A percentile compares a stretch with the other conserved stretches of the same genome.
Conservation (phyloP, 2,888 invertebrate genomes). For the Parnassius orleans region DNA sequence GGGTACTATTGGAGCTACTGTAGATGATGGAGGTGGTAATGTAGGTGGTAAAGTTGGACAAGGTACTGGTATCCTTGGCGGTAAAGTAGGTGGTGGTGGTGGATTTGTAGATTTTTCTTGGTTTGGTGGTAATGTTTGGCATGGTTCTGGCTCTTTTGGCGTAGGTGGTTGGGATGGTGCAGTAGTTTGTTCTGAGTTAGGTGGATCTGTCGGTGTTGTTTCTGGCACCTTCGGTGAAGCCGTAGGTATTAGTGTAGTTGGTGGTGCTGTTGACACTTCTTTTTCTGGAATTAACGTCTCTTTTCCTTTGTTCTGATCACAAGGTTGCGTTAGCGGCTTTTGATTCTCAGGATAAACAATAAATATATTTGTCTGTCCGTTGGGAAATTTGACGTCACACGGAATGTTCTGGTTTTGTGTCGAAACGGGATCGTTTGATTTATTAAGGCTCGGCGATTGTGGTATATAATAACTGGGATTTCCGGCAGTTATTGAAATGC, state of each 20-base stretch:
- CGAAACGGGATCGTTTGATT: constrained; percentile 3
- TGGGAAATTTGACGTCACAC: not conserved
- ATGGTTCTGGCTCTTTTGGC: constrained; percentile 6
- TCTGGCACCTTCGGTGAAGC: not conserved
- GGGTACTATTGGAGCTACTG: not conserved
- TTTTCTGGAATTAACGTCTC: not conserved
- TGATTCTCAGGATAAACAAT: constrained; percentile 28
- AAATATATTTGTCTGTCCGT: constrained; percentile 8
- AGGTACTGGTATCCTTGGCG: constrained; percentile 4
- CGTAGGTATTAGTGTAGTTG: not conserved
- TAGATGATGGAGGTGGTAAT: constrained; percentile 3
- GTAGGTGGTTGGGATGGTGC: not conserved
- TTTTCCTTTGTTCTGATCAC: constrained; percentile 2
- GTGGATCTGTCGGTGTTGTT: not conserved
- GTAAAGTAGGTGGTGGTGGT: constrained; percentile 1
- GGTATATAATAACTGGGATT: constrained; percentile 9
- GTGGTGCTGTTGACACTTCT: not conserved
- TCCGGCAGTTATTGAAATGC: not conserved
- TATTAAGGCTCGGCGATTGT: constrained; percentile 2
- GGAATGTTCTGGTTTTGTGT: constrained; percentile 3
- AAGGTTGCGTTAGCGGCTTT: constrained; percentile 1
- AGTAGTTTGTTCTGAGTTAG: not conserved
- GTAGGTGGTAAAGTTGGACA: constrained; percentile 9
- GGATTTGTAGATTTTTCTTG: not conserved
- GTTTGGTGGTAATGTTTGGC: constrained; percentile 4